Evolutionary conservation across 2,888 invertebrate species (phyloP).

Genomic region (Julus scanicus): DNA sequence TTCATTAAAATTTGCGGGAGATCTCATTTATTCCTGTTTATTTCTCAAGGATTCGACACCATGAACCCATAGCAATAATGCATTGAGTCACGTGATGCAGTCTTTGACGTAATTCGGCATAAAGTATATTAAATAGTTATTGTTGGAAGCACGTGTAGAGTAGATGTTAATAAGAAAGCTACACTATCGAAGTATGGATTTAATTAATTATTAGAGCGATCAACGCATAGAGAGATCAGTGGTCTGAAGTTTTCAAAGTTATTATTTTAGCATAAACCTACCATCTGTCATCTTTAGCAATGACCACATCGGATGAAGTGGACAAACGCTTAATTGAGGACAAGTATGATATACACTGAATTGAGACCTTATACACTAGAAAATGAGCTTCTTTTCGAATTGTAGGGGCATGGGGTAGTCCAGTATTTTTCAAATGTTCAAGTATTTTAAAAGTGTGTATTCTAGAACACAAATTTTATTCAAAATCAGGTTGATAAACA

Average conservation of each 20-base stretch:
- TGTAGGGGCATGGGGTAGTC: neutral
- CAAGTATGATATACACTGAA: neutral
- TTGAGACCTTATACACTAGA: neutral
- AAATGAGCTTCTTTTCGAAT: neutral
- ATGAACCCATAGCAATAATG: too few relatives aligned
- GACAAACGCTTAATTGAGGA: neutral
- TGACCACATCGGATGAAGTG: neutral
- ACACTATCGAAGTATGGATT: neutral
- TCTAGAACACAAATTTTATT: neutral
- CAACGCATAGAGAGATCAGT: slow-evolving; percentile 4
- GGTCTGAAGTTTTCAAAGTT: neutral
- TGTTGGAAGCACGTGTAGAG: neutral
- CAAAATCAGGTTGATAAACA: too few relatives aligned
- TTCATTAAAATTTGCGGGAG: too few relatives aligned
- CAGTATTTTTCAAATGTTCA: too few relatives aligned
- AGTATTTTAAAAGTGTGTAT: too few relatives aligned
- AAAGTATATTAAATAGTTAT: too few relatives aligned
- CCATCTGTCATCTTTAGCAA: neutral
- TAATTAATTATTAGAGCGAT: neutral
- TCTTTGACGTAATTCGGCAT: too few relatives aligned
- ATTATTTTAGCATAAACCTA: slow-evolving; percentile 6
- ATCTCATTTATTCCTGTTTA: too few relatives aligned
- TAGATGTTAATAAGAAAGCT: neutral
- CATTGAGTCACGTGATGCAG: too few relatives aligned
- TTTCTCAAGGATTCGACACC: too few relatives aligned